phyloP scores from a whole-genome alignment of 2,113 vertebrate genomes.

The Panurus biarmicus region DNA sequence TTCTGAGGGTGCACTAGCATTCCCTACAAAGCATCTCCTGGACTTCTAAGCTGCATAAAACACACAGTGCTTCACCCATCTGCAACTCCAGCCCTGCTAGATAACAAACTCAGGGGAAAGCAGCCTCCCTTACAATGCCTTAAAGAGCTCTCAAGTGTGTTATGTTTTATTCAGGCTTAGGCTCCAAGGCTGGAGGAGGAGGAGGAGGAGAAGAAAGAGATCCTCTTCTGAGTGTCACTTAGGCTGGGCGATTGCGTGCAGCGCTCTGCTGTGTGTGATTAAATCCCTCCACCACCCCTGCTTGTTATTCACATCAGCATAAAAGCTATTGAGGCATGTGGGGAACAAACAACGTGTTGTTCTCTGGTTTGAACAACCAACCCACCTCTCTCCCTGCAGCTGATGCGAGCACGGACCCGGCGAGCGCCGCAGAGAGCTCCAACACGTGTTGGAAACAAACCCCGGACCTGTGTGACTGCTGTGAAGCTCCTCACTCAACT shows the following conservation, averaged over 20 bases:
- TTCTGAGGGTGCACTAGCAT: not conserved
- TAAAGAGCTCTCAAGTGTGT: not conserved
- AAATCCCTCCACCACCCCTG: not conserved
- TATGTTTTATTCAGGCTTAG: not conserved
- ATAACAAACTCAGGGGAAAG: not conserved
- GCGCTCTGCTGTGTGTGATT: not conserved
- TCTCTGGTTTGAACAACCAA: not conserved
- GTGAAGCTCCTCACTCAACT: not conserved
- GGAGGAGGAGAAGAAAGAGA: not conserved
- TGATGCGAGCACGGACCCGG: accelerated
- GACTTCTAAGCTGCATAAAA: not conserved
- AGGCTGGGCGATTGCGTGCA: not conserved
- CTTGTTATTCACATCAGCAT: not conserved
- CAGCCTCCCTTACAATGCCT: not conserved
- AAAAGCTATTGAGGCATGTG: not conserved
- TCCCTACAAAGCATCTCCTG: not conserved
- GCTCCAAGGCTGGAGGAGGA: not conserved
- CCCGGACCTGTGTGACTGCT: not conserved
- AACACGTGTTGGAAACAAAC: not conserved
- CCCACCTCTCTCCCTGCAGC: not conserved
- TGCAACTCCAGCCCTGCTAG: not conserved
- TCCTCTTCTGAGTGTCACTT: not conserved
- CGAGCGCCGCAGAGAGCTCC: accelerated
- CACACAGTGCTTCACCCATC: accelerated
- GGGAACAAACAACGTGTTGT: not conserved